Conservation (phyloP, 2,888 invertebrate genomes). For the Drosophila subquinaria region DNA sequence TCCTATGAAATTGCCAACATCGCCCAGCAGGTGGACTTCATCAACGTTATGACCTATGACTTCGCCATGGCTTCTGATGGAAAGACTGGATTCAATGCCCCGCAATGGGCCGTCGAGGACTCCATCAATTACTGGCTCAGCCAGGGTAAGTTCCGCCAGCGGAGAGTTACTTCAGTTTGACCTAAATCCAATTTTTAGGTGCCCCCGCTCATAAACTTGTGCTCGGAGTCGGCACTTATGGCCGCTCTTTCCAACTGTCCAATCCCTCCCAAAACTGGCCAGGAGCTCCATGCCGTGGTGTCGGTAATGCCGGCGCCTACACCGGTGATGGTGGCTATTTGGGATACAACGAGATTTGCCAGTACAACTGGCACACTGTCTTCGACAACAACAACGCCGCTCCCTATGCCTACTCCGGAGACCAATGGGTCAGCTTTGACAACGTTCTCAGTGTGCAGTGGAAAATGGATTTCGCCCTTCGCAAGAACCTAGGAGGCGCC, state of each 20-base stretch:
- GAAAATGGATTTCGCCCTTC: constrained; percentile 93
- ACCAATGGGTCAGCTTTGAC: constrained; percentile 97
- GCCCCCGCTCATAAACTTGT: constrained; percentile 91
- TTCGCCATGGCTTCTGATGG: constrained; percentile 70
- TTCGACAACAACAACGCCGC: constrained; percentile 85
- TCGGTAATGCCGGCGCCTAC: constrained; percentile 85
- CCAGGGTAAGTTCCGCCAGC: constrained; percentile 86
- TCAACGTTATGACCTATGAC: constrained; percentile 73
- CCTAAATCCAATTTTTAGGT: constrained; percentile 21
- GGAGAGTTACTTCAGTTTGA: background rate
- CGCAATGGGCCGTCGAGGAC: constrained; percentile 89
- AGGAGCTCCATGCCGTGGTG: constrained; percentile 63
- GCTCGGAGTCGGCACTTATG: constrained; percentile 95
- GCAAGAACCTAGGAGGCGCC: constrained; percentile 91
- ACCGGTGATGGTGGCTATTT: constrained; percentile 88
- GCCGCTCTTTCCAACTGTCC: constrained; percentile 92
- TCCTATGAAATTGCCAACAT: constrained; percentile 68
- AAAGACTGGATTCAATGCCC: constrained; percentile 63
- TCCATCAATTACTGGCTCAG: constrained; percentile 94
- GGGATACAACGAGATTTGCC: constrained; percentile 90
- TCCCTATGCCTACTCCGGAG: constrained; percentile 93
- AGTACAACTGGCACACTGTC: constrained; percentile 83
- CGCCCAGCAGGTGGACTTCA: constrained; percentile 65
- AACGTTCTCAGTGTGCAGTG: constrained; percentile 92
- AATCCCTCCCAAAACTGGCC: constrained; percentile 82